These are phyloP conservation scores for Octomys mimax DNA, from an alignment of 2,797 vertebrate species.

Conservation along the genomic window DNA sequence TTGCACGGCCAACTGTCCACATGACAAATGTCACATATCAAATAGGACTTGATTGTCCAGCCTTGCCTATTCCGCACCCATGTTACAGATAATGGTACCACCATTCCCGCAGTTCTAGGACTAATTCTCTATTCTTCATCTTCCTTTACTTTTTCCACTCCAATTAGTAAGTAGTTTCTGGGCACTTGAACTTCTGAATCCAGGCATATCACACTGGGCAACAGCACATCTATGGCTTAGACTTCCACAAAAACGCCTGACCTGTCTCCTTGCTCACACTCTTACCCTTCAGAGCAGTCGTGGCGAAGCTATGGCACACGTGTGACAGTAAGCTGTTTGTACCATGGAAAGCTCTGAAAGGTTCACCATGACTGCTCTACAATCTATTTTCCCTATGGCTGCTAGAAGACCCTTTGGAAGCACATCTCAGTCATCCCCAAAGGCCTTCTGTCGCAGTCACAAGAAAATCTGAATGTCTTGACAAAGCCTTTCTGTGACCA, in stretches of 20 bases:
- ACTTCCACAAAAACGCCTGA: background rate
- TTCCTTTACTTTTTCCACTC: too few species aligned
- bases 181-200: background rate
- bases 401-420: background rate
- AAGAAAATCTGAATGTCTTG: background rate
- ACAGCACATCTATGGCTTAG: background rate
- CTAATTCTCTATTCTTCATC: background rate
- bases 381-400: background rate
- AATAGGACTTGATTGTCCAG: background rate
- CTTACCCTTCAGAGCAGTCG: background rate
- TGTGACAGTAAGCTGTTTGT: background rate
- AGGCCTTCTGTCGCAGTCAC: background rate
- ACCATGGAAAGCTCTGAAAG: background rate
- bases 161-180: background rate
- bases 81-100: background rate
- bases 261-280: background rate
- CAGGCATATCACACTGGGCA: background rate
- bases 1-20: background rate
- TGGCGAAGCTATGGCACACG: background rate
- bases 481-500: background rate
- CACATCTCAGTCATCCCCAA: background rate
- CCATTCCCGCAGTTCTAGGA: background rate
- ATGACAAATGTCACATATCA: background rate
- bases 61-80: background rate
- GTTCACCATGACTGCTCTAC: background rate